phyloP scores from a whole-genome alignment of 1,140 invertebrate species.

The Drosophila micromelanica region DNA sequence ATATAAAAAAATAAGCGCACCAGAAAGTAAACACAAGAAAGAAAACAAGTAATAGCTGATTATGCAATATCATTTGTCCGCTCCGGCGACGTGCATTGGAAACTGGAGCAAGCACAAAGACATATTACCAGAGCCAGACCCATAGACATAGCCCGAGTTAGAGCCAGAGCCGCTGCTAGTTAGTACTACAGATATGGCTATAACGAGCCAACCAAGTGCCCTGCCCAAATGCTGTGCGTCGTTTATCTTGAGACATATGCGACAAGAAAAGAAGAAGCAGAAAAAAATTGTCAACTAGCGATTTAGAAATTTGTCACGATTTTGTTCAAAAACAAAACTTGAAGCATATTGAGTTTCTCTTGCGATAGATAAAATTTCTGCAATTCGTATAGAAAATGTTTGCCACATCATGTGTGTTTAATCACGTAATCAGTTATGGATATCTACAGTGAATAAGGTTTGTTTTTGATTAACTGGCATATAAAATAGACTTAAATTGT shows the following conservation, averaged over 20 bases:
- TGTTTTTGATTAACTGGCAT: background rate
- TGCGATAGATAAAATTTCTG: slow-evolving; percentile 5
- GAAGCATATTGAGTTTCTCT: slow-evolving; percentile 40
- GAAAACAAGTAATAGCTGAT: slow-evolving; percentile 69
- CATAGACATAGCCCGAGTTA: slow-evolving; percentile 13
- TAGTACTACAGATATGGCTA: slow-evolving; percentile 29
- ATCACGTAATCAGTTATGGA: background rate
- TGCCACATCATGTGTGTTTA: background rate
- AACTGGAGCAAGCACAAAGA: slow-evolving; percentile 65
- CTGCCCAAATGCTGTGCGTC: slow-evolving; percentile 30
- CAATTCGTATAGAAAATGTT: background rate
- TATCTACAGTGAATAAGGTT: background rate
- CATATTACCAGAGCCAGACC: slow-evolving; percentile 39
- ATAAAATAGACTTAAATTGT: background rate
- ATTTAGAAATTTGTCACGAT: slow-evolving; percentile 70
- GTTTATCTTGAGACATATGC: slow-evolving; percentile 40
- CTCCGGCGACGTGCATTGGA: slow-evolving; percentile 69
- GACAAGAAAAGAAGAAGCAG: background rate
- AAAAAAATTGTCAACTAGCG: slow-evolving; percentile 22
- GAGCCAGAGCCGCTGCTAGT: slow-evolving; percentile 11
- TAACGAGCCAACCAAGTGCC: slow-evolving; percentile 36
- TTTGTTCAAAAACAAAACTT: slow-evolving; percentile 27
- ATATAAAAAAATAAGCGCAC: slow-evolving; percentile 20
- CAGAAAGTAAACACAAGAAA: slow-evolving; percentile 36
- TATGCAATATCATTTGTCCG: slow-evolving; percentile 75